Percentiles rank a stretch among this genome's conserved stretches.
Evolutionary conservation across 1,140 invertebrate genomes (phyloP).

Genomic region (Drosophila tropicalis): DNA sequence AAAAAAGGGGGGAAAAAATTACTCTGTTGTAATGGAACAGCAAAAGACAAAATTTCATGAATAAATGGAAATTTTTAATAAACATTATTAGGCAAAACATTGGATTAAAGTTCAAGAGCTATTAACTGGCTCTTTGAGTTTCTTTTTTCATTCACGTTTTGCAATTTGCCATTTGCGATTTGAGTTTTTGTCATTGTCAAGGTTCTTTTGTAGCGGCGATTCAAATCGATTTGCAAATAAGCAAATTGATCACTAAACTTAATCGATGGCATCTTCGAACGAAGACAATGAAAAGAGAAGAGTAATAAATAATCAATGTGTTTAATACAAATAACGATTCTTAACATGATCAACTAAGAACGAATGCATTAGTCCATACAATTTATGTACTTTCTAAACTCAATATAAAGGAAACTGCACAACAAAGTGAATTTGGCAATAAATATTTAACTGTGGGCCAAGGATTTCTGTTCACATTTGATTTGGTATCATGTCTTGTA

Average conservation of each 20-base stretch:
- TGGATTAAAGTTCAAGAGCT: conserved; percentile 66
- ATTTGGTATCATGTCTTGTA: too few relatives aligned
- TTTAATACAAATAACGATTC: background rate
- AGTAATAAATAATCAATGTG: background rate
- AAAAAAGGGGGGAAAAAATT: conserved; percentile 31
- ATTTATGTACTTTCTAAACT: too few relatives aligned
- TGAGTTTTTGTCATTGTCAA: conserved; percentile 71
- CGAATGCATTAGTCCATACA: background rate
- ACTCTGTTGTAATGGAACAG: conserved; percentile 15
- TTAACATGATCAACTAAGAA: background rate
- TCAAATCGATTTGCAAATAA: conserved; percentile 32
- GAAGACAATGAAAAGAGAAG: background rate
- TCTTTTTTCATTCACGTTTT: conserved; percentile 68
- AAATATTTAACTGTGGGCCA: too few relatives aligned
- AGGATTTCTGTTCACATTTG: too few relatives aligned
- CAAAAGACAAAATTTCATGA: conserved; percentile 43
- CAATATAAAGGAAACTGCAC: too few relatives aligned
- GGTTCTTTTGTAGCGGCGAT: conserved; percentile 16
- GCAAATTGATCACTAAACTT: conserved; percentile 21
- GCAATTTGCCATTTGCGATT: conserved; percentile 66
- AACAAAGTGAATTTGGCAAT: too few relatives aligned
- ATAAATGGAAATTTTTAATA: conserved; percentile 55
- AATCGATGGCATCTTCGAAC: background rate
- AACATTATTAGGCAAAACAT: conserved; percentile 50
- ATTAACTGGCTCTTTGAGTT: conserved; percentile 7